A percentile compares a stretch with the other conserved stretches of the same genome.
phyloP scores from a whole-genome alignment of 2,113 vertebrate genomes.

The Meriones unguiculatus region DNA sequence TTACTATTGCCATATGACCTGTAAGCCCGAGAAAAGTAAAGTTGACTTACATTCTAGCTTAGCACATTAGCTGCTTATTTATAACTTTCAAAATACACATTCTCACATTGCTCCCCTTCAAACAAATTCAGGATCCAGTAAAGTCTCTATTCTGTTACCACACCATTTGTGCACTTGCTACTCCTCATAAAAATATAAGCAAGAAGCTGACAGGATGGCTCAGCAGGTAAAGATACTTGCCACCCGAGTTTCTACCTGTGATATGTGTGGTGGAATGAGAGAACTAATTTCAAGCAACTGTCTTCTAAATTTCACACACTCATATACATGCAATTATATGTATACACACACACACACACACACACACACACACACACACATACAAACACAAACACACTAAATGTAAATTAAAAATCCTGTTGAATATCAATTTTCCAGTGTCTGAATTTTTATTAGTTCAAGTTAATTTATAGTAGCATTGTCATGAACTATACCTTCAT shows the following conservation, averaged over 20 bases:
- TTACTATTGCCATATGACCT: not conserved
- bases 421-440: not conserved
- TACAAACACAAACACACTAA: not conserved
- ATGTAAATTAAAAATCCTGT: not conserved
- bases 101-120: not conserved
- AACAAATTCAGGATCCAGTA: not conserved
- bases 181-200: not conserved
- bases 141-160: not conserved
- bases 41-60: not conserved
- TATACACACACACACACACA: not conserved
- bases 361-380: too few relatives aligned
- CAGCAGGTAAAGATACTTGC: not conserved
- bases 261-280: not conserved
- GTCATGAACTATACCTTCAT: not conserved
- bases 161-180: not conserved
- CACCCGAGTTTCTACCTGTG: not conserved
- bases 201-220: not conserved
- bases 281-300: not conserved
- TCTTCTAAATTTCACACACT: not conserved
- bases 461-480: not conserved
- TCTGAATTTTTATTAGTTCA: constrained; percentile 40
- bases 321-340: not conserved
- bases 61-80: not conserved
- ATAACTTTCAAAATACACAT: not conserved
- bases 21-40: not conserved